Evolutionary conservation across 2,113 vertebrate species (phyloP).

Genomic region (Terrapene triunguis): DNA sequence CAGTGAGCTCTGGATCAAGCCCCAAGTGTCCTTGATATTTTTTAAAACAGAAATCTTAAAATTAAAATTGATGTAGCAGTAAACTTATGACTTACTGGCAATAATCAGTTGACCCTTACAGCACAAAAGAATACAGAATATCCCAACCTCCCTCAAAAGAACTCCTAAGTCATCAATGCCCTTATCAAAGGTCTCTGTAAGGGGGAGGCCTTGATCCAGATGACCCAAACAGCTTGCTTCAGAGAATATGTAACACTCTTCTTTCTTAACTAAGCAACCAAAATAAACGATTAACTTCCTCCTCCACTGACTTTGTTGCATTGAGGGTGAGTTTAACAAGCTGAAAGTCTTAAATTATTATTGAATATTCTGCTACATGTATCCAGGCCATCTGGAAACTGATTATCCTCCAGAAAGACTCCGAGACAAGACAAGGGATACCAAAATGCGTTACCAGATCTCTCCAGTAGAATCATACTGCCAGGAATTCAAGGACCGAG

Average conservation of each 20-base stretch:
- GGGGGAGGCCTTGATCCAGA: neutral
- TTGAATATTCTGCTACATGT: conserved; percentile 5
- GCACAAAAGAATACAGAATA: neutral
- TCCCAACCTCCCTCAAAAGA: neutral
- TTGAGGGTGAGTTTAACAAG: neutral
- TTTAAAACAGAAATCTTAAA: neutral
- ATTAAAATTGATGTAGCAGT: neutral
- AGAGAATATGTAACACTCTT: neutral
- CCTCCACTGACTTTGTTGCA: neutral
- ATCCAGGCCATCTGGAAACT: conserved; percentile 59
- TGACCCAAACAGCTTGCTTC: neutral
- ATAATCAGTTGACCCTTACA: neutral
- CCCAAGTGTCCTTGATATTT: neutral
- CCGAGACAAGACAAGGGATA: neutral
- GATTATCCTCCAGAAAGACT: conserved; percentile 21
- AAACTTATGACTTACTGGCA: neutral
- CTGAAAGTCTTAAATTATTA: neutral
- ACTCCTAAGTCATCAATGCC: neutral
- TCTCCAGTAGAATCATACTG: neutral
- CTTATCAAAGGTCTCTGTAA: neutral
- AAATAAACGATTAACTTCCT: neutral
- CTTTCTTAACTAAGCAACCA: conserved; percentile 4
- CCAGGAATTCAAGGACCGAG: conserved; percentile 29
- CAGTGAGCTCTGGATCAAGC: neutral
- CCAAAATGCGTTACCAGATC: neutral